phyloP scores from a whole-genome alignment of 2,113 vertebrate species.

The Hyaena hyaena region DNA sequence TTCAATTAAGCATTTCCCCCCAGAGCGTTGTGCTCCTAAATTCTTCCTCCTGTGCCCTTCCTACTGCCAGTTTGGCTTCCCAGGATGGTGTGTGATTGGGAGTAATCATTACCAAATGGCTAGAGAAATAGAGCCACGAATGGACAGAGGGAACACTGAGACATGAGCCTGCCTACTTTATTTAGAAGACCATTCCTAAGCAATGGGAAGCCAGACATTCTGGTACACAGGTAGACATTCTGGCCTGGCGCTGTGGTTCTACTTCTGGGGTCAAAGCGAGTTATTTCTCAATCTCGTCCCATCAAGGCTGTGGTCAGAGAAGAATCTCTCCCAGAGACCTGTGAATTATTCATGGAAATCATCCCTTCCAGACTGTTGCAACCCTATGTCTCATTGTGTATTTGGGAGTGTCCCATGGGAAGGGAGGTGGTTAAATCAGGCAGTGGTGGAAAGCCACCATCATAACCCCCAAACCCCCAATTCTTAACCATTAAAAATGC shows the following conservation, averaged over 20 bases:
- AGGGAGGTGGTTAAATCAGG: neutral
- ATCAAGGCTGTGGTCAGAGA: neutral
- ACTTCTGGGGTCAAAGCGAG: neutral
- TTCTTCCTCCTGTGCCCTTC: neutral
- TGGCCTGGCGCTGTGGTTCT: neutral
- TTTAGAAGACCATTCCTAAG: neutral
- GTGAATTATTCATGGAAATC: neutral
- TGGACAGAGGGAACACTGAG: neutral
- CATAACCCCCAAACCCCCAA: neutral
- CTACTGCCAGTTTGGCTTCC: neutral
- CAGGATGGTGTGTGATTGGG: neutral
- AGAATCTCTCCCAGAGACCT: slow-evolving; percentile 42
- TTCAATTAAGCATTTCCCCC: neutral
- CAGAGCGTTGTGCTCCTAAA: neutral
- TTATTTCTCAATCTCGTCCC: slow-evolving; percentile 52
- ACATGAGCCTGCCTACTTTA: neutral
- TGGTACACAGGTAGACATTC: neutral
- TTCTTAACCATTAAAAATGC: neutral
- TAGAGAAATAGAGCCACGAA: neutral
- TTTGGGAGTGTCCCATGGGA: neutral
- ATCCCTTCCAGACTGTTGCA: neutral
- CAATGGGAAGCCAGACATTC: neutral
- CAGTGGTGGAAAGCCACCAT: slow-evolving; percentile 3
- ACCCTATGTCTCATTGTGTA: neutral
- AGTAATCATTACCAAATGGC: neutral